Percentiles rank a stretch among this genome's conserved stretches.
These are phyloP conservation scores for Drosophila anceps DNA, from an alignment of 2,888 invertebrate genomes.

Conservation along the genomic window DNA sequence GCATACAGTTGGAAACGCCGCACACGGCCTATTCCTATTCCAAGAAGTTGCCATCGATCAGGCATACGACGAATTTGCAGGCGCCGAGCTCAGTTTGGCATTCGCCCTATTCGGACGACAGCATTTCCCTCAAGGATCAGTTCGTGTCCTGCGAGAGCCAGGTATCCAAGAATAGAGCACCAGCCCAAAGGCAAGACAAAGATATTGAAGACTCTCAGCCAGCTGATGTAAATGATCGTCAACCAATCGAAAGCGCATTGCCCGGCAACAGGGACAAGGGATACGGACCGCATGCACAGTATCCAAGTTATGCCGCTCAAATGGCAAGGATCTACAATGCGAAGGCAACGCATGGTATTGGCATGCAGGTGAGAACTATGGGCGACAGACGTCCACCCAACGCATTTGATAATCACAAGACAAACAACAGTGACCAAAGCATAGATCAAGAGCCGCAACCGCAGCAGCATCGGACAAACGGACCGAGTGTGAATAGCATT, in stretches of 20 bases:
- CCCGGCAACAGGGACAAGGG: background rate
- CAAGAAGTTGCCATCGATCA: background rate
- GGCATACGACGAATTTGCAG: background rate
- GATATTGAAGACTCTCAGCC: too few relatives aligned
- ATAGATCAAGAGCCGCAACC: too few relatives aligned
- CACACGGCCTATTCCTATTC: background rate
- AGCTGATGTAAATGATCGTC: background rate
- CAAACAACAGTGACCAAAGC: background rate
- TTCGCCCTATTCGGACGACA: constrained; percentile 2
- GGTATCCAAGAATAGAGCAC: background rate
- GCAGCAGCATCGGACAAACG: background rate
- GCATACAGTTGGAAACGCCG: background rate
- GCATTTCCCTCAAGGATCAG: background rate
- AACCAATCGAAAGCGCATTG: background rate
- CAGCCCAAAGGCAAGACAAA: background rate
- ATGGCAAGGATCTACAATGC: background rate
- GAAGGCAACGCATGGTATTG: background rate
- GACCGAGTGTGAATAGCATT: background rate
- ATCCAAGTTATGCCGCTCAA: background rate
- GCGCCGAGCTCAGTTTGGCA: background rate
- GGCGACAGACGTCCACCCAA: background rate
- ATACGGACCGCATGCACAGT: too few relatives aligned
- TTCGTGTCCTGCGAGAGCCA: background rate
- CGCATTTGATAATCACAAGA: background rate
- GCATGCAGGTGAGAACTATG: background rate